phyloP scores from a whole-genome alignment of 2,888 invertebrate species.

The Leptopterna dolabrata region DNA sequence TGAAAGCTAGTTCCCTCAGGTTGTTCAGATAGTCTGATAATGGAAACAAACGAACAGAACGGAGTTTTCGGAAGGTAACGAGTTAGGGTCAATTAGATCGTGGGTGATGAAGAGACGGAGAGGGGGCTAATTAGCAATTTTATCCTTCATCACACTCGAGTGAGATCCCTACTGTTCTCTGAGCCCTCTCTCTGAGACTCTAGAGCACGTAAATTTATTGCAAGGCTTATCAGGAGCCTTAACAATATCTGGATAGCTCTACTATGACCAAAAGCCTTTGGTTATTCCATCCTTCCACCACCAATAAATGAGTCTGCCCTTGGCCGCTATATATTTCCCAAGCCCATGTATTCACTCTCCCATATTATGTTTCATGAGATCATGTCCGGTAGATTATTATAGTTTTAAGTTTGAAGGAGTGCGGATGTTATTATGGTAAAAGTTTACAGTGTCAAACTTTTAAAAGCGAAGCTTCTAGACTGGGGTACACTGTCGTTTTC shows the following conservation, averaged over 20 bases:
- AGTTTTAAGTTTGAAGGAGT: no score
- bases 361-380: no score
- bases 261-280: background rate
- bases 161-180: background rate
- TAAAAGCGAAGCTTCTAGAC: no score
- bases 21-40: background rate
- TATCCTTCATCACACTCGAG: slow-evolving; percentile 42
- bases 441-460: no score
- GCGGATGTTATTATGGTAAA: no score
- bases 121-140: slow-evolving; percentile 34
- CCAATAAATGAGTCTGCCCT: no score
- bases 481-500: no score
- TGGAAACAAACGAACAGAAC: slow-evolving; percentile 9
- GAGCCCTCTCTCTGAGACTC: background rate
- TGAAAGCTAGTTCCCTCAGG: background rate
- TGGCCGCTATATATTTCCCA: no score
- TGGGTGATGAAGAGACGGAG: background rate
- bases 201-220: slow-evolving; percentile 38
- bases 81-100: slow-evolving; percentile 37
- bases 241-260: slow-evolving; percentile 13
- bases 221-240: slow-evolving; percentile 36
- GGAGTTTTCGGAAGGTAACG: background rate
- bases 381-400: no score
- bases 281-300: background rate
- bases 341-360: no score